Evolutionary conservation across 2,113 vertebrate genomes (phyloP).

Genomic region (Panurus biarmicus): DNA sequence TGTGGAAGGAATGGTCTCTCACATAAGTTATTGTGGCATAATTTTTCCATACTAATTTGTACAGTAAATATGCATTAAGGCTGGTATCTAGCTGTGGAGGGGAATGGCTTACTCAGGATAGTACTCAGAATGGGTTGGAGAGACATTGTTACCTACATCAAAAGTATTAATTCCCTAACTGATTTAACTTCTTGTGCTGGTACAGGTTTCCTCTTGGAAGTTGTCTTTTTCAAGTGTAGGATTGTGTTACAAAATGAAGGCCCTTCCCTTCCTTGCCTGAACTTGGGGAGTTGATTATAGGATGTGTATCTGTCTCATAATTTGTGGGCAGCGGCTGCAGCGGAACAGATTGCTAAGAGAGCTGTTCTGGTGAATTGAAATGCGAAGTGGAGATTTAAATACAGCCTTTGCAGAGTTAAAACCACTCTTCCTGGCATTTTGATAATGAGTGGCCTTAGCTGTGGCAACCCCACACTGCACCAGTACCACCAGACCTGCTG

Average conservation of each 20-base stretch:
- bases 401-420: neutral
- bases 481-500: neutral
- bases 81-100: neutral
- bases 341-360: neutral
- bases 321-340: conserved; percentile 8
- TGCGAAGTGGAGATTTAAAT: neutral
- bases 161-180: neutral
- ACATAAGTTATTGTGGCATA: neutral
- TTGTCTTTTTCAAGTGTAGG: neutral
- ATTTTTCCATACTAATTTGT: neutral
- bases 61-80: neutral
- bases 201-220: neutral
- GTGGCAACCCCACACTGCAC: neutral
- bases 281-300: conserved; percentile 35
- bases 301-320: neutral
- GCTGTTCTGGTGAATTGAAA: neutral
- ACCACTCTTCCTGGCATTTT: neutral
- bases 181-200: neutral
- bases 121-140: neutral
- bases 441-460: neutral
- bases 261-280: neutral
- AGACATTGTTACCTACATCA: rapidly evolving
- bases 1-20: neutral
- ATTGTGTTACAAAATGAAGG: conserved; percentile 5
- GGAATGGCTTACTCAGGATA: neutral